These are phyloP conservation scores for Nasalis larvatus DNA, from an alignment of 2,113 vertebrate species.

Conservation along the genomic window DNA sequence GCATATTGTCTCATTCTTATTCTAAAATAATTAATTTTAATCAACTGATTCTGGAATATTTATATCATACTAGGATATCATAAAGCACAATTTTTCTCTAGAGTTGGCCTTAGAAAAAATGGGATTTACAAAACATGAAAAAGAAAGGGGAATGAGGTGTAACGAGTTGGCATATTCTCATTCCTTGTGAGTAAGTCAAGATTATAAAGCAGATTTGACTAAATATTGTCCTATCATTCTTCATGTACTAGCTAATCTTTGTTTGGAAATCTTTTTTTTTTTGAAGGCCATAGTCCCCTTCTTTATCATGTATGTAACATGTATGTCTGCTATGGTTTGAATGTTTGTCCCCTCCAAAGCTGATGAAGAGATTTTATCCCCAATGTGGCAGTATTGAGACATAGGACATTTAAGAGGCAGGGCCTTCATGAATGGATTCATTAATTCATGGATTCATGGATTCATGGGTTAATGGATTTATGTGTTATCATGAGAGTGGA, in stretches of 20 bases:
- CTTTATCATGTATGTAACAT: no score
- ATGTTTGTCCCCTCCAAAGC: neutral
- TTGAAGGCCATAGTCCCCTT: neutral
- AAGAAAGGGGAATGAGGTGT: neutral
- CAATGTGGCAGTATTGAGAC: neutral
- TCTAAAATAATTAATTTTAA: neutral
- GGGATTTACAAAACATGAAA: neutral
- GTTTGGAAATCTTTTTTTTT: neutral
- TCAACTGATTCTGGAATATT: neutral
- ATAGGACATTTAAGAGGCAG: neutral
- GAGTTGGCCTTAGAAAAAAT: neutral
- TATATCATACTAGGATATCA: neutral
- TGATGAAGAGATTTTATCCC: neutral
- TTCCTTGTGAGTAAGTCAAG: neutral
- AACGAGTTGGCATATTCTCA: neutral
- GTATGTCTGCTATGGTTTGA: neutral
- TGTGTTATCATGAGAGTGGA: neutral
- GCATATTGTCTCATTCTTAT: neutral
- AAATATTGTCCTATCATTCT: neutral
- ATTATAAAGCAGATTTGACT: neutral
- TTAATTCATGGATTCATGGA: neutral
- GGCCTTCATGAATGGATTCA: neutral
- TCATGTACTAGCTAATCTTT: neutral
- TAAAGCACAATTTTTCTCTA: neutral
- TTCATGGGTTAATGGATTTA: neutral